Evolutionary conservation across 2,888 invertebrate genomes (phyloP).

Genomic region (Mythimna loreyi): DNA sequence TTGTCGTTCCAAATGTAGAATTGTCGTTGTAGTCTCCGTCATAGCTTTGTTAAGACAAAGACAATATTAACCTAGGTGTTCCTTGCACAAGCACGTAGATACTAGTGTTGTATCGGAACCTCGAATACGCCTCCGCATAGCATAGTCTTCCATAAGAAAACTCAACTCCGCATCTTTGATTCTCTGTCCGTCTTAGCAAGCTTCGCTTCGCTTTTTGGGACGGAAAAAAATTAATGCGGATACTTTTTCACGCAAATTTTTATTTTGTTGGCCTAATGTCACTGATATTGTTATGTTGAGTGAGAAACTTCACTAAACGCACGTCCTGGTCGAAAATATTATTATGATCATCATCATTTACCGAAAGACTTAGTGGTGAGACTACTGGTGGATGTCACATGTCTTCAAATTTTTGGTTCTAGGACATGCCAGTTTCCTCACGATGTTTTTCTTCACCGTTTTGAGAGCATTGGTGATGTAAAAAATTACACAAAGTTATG

Average conservation of each 20-base stretch:
- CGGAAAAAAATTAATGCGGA: not conserved
- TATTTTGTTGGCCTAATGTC: not conserved
- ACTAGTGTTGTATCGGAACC: not conserved
- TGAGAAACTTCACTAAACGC: no score
- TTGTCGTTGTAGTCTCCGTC: not conserved
- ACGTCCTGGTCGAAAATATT: no score
- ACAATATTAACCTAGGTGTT: slow-evolving; percentile 21
- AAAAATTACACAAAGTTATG: no score
- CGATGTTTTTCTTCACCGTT: no score
- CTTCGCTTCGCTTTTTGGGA: no score
- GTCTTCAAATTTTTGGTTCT: no score
- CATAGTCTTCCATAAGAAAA: not conserved
- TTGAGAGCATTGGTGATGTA: no score
- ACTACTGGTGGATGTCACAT: no score
- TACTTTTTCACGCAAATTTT: not conserved
- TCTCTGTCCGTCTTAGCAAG: not conserved
- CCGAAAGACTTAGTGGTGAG: no score
- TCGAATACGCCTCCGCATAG: no score
- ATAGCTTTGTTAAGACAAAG: slow-evolving; percentile 27
- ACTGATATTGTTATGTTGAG: not conserved
- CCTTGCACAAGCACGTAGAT: slow-evolving; percentile 10
- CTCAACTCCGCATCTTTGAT: not conserved
- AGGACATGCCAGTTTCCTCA: no score
- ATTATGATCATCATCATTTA: no score
- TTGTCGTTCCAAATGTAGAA: slow-evolving; percentile 6